These are phyloP conservation scores for Papilio xuthus DNA, from an alignment of 1,140 invertebrate species.

Conservation along the genomic window DNA sequence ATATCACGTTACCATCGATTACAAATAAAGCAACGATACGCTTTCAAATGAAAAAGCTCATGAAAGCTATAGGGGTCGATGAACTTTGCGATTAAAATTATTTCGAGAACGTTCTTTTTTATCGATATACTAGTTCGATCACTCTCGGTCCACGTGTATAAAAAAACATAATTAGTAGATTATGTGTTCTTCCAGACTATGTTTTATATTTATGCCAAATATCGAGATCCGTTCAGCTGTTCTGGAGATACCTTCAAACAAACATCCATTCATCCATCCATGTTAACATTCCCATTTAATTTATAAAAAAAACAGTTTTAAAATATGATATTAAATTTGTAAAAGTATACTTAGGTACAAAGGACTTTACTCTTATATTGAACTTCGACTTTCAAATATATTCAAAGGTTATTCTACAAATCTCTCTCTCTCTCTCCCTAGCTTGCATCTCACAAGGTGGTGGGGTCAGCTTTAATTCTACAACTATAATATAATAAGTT, in stretches of 20 bases:
- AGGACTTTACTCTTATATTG: background rate
- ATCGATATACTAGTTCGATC: background rate
- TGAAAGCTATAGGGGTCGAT: background rate
- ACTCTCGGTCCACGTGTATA: too few relatives aligned
- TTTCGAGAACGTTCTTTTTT: background rate
- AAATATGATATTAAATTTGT: background rate
- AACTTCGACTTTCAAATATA: constrained; percentile 1
- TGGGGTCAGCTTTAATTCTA: too few relatives aligned
- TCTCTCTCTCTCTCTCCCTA: too few relatives aligned
- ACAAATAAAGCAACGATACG: constrained; percentile 23
- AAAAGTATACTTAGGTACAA: background rate
- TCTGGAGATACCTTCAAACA: too few relatives aligned
- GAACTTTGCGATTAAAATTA: background rate
- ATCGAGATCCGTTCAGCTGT: too few relatives aligned
- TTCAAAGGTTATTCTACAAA: background rate
- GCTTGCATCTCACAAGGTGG: too few relatives aligned
- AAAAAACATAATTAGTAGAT: too few relatives aligned
- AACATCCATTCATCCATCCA: too few relatives aligned
- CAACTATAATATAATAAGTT: background rate
- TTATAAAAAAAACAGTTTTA: too few relatives aligned
- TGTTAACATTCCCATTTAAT: too few relatives aligned
- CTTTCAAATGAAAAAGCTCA: constrained; percentile 12
- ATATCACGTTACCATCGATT: constrained; percentile 35
- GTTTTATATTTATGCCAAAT: too few relatives aligned
- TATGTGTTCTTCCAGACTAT: too few relatives aligned